phyloP scores from a whole-genome alignment of 2,888 invertebrate genomes.

The Athalia rosae region DNA sequence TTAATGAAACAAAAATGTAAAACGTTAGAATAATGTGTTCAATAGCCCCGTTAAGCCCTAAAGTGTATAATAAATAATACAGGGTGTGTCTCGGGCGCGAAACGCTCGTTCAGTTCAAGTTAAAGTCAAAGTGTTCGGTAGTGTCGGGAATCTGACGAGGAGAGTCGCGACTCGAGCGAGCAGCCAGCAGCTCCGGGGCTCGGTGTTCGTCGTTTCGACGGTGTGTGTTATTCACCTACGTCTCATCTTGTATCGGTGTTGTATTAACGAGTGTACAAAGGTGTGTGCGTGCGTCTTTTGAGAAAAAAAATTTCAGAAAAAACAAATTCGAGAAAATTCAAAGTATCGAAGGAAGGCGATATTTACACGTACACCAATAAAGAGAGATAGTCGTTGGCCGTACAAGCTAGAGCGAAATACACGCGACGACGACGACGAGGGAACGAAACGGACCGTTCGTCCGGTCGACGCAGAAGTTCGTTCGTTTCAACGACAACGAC shows the following conservation, averaged over 20 bases:
- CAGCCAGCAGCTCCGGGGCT: constrained; percentile 30
- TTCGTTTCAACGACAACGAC: constrained; percentile 32
- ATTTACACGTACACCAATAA: too few species aligned
- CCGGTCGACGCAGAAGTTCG: constrained; percentile 22
- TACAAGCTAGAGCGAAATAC: constrained; percentile 26
- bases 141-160: constrained; percentile 45
- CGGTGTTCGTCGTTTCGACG: constrained; percentile 21
- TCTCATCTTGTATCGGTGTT: background rate
- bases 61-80: background rate
- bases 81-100: constrained; percentile 45
- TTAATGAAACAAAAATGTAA: background rate
- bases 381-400: constrained; percentile 34
- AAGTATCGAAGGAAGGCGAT: too few species aligned
- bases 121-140: constrained; percentile 34
- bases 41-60: background rate
- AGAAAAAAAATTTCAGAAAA: constrained; percentile 22
- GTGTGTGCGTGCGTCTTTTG: constrained; percentile 22
- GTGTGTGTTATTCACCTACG: background rate
- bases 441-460: constrained; percentile 31
- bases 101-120: constrained; percentile 7
- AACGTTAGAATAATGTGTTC: background rate
- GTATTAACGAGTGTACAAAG: constrained; percentile 26
- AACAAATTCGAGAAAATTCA: constrained; percentile 32
- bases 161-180: constrained; percentile 13
- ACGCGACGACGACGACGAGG: constrained; percentile 36